Evolutionary conservation across 1,140 invertebrate genomes (phyloP).

Genomic region (Centruroides vittatus): DNA sequence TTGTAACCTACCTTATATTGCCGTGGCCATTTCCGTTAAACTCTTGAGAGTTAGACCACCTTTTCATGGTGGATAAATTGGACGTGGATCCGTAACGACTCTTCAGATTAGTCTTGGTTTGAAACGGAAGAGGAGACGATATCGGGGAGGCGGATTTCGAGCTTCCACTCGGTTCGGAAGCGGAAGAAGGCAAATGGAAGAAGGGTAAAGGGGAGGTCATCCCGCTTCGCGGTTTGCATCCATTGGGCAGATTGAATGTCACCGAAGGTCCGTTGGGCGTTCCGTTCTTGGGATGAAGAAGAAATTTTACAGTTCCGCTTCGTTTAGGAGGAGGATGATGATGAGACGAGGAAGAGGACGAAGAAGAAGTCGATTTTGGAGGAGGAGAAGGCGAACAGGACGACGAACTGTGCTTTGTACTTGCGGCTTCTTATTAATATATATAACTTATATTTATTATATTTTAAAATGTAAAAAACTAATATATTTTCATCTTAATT

Average conservation of each 20-base stretch:
- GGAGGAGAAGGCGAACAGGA: no score
- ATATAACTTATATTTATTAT: no score
- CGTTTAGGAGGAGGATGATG: background rate
- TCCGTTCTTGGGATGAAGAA: no score
- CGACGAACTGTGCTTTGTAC: no score
- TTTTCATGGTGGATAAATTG: conserved; percentile 38
- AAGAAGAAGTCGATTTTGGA: background rate
- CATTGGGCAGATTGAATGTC: conserved; percentile 2
- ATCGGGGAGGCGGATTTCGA: conserved; percentile 66
- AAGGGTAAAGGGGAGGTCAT: conserved; percentile 16
- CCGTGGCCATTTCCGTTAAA: background rate
- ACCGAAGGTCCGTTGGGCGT: conserved; percentile 3
- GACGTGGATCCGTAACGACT: conserved; percentile 15
- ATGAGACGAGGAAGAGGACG: background rate
- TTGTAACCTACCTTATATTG: no score
- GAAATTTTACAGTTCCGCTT: background rate
- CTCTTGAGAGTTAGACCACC: conserved; percentile 39
- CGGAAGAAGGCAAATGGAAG: conserved; percentile 65
- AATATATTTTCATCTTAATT: no score
- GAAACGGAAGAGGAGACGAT: conserved; percentile 59
- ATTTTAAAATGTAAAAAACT: no score
- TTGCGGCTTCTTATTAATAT: no score
- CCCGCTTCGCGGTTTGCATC: conserved; percentile 1
- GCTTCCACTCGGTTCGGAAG: conserved; percentile 59
- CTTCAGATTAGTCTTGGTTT: conserved; percentile 1